phyloP scores from a whole-genome alignment of 2,113 vertebrate species.

The Paradoxurus hermaphroditus region DNA sequence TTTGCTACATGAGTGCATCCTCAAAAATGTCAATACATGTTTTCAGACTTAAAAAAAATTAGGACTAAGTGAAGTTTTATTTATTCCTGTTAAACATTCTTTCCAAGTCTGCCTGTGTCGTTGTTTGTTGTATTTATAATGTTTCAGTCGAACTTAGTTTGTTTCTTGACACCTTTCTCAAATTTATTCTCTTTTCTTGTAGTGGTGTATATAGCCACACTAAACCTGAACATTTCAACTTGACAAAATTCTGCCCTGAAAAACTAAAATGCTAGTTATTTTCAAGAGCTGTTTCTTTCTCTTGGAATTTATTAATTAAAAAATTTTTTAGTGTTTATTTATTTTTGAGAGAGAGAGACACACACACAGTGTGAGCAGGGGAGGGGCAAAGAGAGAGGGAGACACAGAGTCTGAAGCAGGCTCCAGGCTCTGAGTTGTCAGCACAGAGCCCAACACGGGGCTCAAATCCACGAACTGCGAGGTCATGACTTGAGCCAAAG shows the following conservation, averaged over 20 bases:
- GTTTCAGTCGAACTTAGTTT: slow-evolving; percentile 45
- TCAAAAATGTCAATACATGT: slow-evolving; percentile 66
- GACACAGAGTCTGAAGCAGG: too few species aligned
- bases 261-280: slow-evolving; percentile 14
- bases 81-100: slow-evolving; percentile 50
- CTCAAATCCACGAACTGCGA: too few species aligned
- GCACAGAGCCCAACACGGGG: too few species aligned
- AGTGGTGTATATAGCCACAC: slow-evolving; percentile 53
- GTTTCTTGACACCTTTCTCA: not conserved
- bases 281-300: slow-evolving; percentile 10
- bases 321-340: too few species aligned
- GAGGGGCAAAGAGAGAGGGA: too few species aligned
- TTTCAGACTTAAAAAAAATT: slow-evolving; percentile 52
- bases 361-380: too few species aligned
- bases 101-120: slow-evolving; percentile 14
- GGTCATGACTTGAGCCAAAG: too few species aligned
- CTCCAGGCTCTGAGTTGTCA: too few species aligned
- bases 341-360: too few species aligned
- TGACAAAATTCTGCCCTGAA: slow-evolving; percentile 44
- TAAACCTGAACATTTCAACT: slow-evolving; percentile 34
- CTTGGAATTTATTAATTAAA: slow-evolving; percentile 45
- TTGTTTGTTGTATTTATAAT: not conserved
- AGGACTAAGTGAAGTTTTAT: slow-evolving; percentile 50
- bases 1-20: slow-evolving; percentile 64
- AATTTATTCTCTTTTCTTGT: not conserved